Evolutionary conservation across 2,888 invertebrate species (phyloP), one percentile per base, ranked within the genome.

Genomic region (Eupithecia tripunctaria): DNA sequence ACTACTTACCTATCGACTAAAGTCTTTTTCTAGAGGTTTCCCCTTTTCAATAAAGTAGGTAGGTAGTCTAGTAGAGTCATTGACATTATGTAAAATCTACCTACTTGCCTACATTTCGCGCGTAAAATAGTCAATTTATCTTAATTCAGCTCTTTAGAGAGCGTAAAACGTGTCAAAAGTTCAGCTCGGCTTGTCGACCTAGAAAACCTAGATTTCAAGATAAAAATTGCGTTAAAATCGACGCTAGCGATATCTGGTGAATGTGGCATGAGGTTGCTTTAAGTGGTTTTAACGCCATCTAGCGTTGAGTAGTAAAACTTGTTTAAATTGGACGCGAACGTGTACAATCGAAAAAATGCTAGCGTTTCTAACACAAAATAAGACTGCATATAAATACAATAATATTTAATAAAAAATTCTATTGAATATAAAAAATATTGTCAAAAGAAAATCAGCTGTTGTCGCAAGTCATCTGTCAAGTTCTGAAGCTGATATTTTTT

Each of bases 211-310:
- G 75, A 72, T 72, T 67, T 70, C 41, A 62, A 65, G 51, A 70
- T 67, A 36, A 56, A 36, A 66, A 47, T 60, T 64, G 38, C 38
- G 62, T n/a, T 56, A 25, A n/a, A 51, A 25, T 27, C n/a, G n/a
- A 29, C 14, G 14, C 51, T 70, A 51, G 62, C 66, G 79, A 38
- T 78, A 76, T 76, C 78, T 79, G 77, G 72, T 64, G 7, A 1
- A 8, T 14, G 27, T 32, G 60, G 3, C 1, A 43, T 36, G 18
- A 18, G 32, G 21, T 8, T 38, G 7, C 66, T 43, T 18, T 38
- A n/a, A n/a, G n/a, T 43, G 41, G 38, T 38, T 67, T 41, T 29
- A 74, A 64, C 70, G 80, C 75, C 82, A 84, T 84, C 86, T 84
- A 76, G 69, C 62, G 77, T 32, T 32, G 72, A 83, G 76, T 81